Evolutionary conservation across 2,888 invertebrate genomes (phyloP).

Genomic region (Aleiodes leptofemur): DNA sequence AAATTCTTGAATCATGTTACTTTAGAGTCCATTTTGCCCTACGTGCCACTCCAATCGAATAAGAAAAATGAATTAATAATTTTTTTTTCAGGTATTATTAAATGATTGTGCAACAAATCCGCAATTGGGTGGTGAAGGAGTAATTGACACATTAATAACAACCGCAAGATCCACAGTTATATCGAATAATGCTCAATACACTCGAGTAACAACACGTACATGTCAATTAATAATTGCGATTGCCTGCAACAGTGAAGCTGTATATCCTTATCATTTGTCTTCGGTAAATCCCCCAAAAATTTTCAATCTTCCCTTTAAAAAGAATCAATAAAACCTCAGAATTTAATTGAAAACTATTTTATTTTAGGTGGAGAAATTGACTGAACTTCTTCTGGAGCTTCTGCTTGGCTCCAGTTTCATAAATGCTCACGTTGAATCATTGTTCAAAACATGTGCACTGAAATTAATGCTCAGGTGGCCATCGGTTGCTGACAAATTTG

Average conservation of each 20-base stretch:
- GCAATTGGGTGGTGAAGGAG: conserved; percentile 70
- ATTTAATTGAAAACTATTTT: conserved; percentile 36
- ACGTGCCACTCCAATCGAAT: too few relatives aligned
- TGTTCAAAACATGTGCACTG: conserved; percentile 71
- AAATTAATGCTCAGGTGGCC: conserved; percentile 74
- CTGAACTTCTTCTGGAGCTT: conserved; percentile 70
- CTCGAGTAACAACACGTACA: conserved; percentile 70
- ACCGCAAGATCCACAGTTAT: conserved; percentile 73
- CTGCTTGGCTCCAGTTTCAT: conserved; percentile 71
- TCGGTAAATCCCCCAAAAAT: conserved; percentile 64
- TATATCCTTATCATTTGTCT: conserved; percentile 71
- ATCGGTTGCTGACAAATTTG: conserved; percentile 70
- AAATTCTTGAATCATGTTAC: too few relatives aligned
- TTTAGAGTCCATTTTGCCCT: too few relatives aligned
- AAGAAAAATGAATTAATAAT: too few relatives aligned
- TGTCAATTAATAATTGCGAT: conserved; percentile 73
- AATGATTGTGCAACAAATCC: conserved; percentile 71
- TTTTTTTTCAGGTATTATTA: conserved; percentile 64
- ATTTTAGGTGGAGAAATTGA: conserved; percentile 70
- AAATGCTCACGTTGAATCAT: conserved; percentile 69
- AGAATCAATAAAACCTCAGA: not conserved
- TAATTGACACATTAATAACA: conserved; percentile 71
- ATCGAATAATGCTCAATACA: conserved; percentile 73
- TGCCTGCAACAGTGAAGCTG: conserved; percentile 70
- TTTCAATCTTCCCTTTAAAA: conserved; percentile 7